Conservation (phyloP, 2,888 invertebrate genomes). For the Tuta absoluta region DNA sequence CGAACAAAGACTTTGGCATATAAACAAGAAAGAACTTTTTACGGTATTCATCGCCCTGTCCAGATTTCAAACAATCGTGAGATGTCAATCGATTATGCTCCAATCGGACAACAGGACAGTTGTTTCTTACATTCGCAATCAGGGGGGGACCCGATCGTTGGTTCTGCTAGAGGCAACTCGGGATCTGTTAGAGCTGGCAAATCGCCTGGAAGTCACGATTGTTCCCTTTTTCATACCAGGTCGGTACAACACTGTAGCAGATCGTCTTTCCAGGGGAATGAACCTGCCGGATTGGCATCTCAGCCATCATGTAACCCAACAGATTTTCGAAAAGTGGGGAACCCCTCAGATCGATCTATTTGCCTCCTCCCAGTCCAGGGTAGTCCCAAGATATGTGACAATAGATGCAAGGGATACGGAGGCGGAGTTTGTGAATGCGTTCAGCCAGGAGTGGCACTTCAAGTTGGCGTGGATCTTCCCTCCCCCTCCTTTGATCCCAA, state of each 20-base stretch:
- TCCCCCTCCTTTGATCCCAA: constrained; percentile 33
- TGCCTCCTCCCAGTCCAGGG: constrained; percentile 26
- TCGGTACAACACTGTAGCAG: constrained; percentile 38
- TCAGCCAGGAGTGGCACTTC: constrained; percentile 30
- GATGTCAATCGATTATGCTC: constrained; percentile 26
- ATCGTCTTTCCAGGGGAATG: constrained; percentile 37
- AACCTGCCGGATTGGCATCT: constrained; percentile 41
- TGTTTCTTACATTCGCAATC: constrained; percentile 35
- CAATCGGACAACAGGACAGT: constrained; percentile 42
- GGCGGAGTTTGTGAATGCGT: constrained; percentile 26
- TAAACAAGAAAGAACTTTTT: no score
- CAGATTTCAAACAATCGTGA: not conserved
- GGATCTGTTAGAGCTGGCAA: constrained; percentile 15
- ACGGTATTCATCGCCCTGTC: constrained; percentile 12
- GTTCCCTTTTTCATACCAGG: constrained; percentile 36
- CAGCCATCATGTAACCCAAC: not conserved
- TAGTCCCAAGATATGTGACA: no score
- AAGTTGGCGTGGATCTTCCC: constrained; percentile 33
- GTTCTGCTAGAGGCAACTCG: no score
- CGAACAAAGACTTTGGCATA: no score
- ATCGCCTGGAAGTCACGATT: not conserved
- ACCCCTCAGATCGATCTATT: constrained; percentile 32
- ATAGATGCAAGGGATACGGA: no score
- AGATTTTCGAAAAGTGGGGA: constrained; percentile 22
- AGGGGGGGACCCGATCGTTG: no score